Conservation (phyloP, 2,888 invertebrate genomes). For the Leptinotarsa juncta region DNA sequence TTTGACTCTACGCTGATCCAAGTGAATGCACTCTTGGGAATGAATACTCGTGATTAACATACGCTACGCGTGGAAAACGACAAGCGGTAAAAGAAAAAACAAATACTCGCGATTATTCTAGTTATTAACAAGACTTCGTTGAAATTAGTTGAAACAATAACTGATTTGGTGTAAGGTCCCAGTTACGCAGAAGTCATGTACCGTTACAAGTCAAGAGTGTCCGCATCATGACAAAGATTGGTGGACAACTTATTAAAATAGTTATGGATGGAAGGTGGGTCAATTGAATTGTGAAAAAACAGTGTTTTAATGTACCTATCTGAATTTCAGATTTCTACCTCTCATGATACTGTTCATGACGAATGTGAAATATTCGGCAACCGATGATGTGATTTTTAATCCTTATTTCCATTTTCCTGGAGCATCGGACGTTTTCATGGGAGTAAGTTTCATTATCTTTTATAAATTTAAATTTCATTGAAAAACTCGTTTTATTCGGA, state of each 20-base stretch:
- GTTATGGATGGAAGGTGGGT: neutral
- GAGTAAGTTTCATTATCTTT: conserved; percentile 41
- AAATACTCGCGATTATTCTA: conserved; percentile 9
- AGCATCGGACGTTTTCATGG: conserved; percentile 48
- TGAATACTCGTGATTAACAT: neutral
- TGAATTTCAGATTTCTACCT: neutral
- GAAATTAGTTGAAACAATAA: conserved; percentile 23
- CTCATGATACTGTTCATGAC: neutral
- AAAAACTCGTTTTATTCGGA: no score
- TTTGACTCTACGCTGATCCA: neutral
- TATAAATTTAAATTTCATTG: no score
- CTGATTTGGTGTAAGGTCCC: neutral
- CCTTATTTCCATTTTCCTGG: conserved; percentile 50
- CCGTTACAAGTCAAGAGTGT: neutral
- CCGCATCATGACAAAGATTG: neutral
- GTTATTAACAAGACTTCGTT: conserved; percentile 23
- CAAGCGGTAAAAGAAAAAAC: neutral
- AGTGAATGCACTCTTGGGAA: neutral
- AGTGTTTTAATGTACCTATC: neutral
- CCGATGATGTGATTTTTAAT: conserved; percentile 32
- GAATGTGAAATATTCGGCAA: neutral
- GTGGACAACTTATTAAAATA: neutral
- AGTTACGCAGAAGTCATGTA: neutral
- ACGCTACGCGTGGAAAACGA: neutral
- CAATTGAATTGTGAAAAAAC: neutral